Base-by-base conservation (phyloP, 2,888 invertebrate species). In the Pterostichus madidus region DNA sequence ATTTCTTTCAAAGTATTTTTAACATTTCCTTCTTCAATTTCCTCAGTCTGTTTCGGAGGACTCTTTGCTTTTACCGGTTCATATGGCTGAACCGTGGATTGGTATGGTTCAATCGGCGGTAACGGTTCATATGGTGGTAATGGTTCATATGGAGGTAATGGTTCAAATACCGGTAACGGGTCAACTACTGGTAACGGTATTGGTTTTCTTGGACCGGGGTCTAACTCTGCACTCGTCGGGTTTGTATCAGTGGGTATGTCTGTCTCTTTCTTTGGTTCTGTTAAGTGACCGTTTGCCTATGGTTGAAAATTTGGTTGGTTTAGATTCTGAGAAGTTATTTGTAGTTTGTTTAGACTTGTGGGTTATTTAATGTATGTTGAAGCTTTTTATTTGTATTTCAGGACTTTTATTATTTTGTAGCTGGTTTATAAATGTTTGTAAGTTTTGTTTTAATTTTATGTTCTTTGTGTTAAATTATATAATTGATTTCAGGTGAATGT, bases 1-100 rank as follows among this genome's bases (percentile, higher is more conserved):
- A 93, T 93, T 86, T 93, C 92, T 85, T 92, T 92, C 80, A 93
- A 88, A 13, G 92, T 91, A 86, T 91, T 92, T 85, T 92, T 92
- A 83, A 92, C 91, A 85, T 89, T 91, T 84, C 91, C 92, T 86
- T 92, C 91, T 85, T 91, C 89, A 81, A 92, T 91, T 87, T 92
- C 90, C 0, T 86, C 59, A 8, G 49, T 59, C 32, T 49, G 44
- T 83, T 56, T 71, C 46, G 71, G 64, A 11, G 56, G 68, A 31
- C 64, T 80, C 32, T 49, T 44, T 6, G 52, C 83, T 24, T 82
- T 61, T 11, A 39, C 44, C 24, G 53, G 53, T 17, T 77, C 77
- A 2, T 46, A 79, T 44, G 46, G 64, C 5, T 39, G 7, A 39
- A 39, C 39, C 8, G 39, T 39, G 39, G 39, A 39, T 39, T 2